A percentile compares a stretch with the other conserved stretches of the same genome.
These are phyloP conservation scores for Sakesphorus luctuosus DNA, from an alignment of 2,113 vertebrate species.

Conservation along the genomic window DNA sequence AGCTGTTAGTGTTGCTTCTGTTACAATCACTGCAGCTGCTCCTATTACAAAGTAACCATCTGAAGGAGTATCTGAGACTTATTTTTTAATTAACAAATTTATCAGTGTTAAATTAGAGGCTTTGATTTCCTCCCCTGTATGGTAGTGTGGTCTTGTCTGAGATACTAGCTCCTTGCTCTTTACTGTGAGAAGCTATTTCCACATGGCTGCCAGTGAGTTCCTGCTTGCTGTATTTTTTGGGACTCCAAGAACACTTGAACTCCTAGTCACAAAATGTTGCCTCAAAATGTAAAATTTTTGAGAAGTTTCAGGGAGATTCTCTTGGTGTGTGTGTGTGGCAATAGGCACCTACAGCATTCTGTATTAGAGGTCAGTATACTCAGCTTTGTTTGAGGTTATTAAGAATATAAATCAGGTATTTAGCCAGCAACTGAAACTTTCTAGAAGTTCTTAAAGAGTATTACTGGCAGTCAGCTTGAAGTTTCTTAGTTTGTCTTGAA, in stretches of 20 bases:
- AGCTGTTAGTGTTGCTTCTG: background rate
- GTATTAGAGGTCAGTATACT: background rate
- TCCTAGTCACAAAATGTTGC: background rate
- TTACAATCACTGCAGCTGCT: background rate
- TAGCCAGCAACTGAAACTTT: background rate
- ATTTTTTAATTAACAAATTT: background rate
- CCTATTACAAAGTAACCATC: background rate
- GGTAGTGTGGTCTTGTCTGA: background rate
- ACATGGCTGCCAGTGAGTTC: background rate
- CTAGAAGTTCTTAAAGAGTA: background rate
- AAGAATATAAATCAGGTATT: background rate
- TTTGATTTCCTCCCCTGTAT: background rate
- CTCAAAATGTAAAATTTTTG: background rate
- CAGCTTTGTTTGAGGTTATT: background rate
- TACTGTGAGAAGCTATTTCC: background rate
- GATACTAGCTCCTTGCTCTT: background rate
- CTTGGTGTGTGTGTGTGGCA: background rate
- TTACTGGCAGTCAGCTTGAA: background rate
- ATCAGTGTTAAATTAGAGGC: background rate
- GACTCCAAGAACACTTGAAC: background rate
- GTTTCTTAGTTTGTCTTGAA: background rate
- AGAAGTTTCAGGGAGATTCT: background rate
- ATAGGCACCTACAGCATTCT: background rate
- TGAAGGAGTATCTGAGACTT: background rate
- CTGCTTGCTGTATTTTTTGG: background rate